Evolutionary conservation across 2,888 invertebrate genomes (phyloP), one percentile per base, ranked within the genome.

Genomic region (Apantesis nais): DNA sequence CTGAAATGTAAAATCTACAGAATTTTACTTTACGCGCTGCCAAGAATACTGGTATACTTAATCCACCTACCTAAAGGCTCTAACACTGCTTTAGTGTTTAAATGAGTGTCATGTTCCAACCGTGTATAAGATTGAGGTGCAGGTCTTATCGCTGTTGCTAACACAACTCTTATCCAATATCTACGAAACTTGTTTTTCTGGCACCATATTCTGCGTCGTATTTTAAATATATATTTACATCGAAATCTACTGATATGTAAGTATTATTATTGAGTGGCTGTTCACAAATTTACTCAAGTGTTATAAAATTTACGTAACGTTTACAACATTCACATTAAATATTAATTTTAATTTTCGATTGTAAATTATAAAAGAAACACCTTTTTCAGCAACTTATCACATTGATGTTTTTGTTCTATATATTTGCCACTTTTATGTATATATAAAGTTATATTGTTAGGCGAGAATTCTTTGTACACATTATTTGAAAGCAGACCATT

Each of bases 271-370:
- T 83, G 64, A 63, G 67, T 74, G 68, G 58, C 64, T 68, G 60
- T 70, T 58, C 55, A 67, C 62, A 77, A 83, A 77, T 83, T 73
- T 75, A 67, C 71, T 69, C 83, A 81, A 73, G 72, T 83, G 79
- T 74, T 22, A 64, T 67, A 29, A 48, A 67, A 69, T 76, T 74
- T 66, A 77, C 68, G 66, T 70, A 74, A 74, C 65, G 11, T 29
- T 63, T 65, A 12, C 31, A 66, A 58, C 41, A 62, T 37, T 61
- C 44, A n/a, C 19, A 34, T 22, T 55, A 66, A 64, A 60, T 19
- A 63, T 25, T 31, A 0, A 12, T 60, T 16, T 58, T 63, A 66
- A 70, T 72, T 62, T 66, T 11, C 16, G 66, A 62, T 69, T 67
- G 60, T 58, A 61, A 29, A 29, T 55, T 29, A 25, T 55, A 16